Evolutionary conservation across 2,888 invertebrate genomes (phyloP).

Genomic region (Trichacis sp.): DNA sequence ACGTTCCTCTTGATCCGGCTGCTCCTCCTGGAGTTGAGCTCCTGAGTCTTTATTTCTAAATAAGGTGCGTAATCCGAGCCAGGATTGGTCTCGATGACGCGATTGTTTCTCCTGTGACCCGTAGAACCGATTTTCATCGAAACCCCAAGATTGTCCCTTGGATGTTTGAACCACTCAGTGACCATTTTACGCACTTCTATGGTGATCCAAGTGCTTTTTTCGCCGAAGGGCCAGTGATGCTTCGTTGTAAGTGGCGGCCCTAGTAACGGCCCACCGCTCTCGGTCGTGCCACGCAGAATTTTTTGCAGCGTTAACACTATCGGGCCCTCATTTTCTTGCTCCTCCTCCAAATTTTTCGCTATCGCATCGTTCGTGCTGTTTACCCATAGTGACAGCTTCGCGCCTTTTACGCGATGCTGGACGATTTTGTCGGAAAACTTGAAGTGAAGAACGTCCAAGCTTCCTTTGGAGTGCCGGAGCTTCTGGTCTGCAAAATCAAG

Average conservation of each 20-base stretch:
- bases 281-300: constrained; percentile 70
- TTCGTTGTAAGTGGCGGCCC: constrained; percentile 63
- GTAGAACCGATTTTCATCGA: constrained; percentile 75
- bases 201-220: constrained; percentile 78
- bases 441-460: constrained; percentile 79
- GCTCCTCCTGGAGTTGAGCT: constrained; percentile 71
- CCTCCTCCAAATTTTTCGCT: constrained; percentile 56
- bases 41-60: constrained; percentile 72
- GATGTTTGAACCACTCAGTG: constrained; percentile 81
- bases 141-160: constrained; percentile 81
- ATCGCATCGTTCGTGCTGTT: constrained; percentile 65
- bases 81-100: constrained; percentile 78
- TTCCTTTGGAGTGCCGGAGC: constrained; percentile 77
- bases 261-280: constrained; percentile 55
- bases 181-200: constrained; percentile 82
- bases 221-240: constrained; percentile 63
- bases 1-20: constrained; percentile 81
- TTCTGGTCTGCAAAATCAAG: constrained; percentile 72
- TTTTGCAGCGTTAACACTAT: constrained; percentile 70
- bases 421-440: constrained; percentile 79
- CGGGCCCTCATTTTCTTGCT: constrained; percentile 57
- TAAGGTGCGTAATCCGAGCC: constrained; percentile 73
- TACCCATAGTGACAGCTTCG: constrained; percentile 79
- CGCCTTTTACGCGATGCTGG: constrained; percentile 78
- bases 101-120: constrained; percentile 69